Base-by-base conservation (phyloP, 2,797 vertebrate species). In the Pygocentrus nattereri region DNA sequence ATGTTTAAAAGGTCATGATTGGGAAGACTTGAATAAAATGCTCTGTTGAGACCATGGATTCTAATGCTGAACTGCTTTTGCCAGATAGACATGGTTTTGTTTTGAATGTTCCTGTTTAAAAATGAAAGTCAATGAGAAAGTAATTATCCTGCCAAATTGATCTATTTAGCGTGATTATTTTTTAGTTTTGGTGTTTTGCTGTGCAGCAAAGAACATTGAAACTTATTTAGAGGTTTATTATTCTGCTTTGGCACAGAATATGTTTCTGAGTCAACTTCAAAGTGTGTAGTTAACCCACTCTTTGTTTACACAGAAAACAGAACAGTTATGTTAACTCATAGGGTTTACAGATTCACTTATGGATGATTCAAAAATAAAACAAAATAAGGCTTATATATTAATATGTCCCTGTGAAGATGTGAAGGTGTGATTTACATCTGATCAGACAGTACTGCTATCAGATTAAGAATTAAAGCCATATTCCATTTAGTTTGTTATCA, bases 81-180 rank as follows among this genome's bases (percentile, higher is more conserved):
- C 59, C 67, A 61, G 64, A 52, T 13, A 38, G 61, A 82, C 34
- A 82, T 56, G 41, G n/a, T 47, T 71, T 61, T 61, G 68, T 62
- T 76, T 41, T 49, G 34, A 41, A 76, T 79, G 58, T 79, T 65
- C 76, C 65, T 4, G 64, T 64, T 78, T 76, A 54, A 79, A 76
- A 82, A 79, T 79, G 56, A 67, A 82, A 59, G 65, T 52, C 31
- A 80, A 74, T 67, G 47, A 41, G 76, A 68, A 73, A 76, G 74
- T 82, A 83, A 74, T 83, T 74, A 80, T 77, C 19, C 61, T 13
- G n/a, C 56, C 25, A 80, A 83, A 83, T 65, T 82, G 77, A 69
- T 68, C 61, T 27, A 77, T 82, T 85, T 85, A 16, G 5, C 44
- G 41, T 80, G 67, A 80, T 82, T 79, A 82, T 85, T 80, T 82